Percentiles rank a stretch among this genome's conserved stretches.
Evolutionary conservation across 2,797 vertebrate genomes (phyloP).

Genomic region (Naso thynnoides): DNA sequence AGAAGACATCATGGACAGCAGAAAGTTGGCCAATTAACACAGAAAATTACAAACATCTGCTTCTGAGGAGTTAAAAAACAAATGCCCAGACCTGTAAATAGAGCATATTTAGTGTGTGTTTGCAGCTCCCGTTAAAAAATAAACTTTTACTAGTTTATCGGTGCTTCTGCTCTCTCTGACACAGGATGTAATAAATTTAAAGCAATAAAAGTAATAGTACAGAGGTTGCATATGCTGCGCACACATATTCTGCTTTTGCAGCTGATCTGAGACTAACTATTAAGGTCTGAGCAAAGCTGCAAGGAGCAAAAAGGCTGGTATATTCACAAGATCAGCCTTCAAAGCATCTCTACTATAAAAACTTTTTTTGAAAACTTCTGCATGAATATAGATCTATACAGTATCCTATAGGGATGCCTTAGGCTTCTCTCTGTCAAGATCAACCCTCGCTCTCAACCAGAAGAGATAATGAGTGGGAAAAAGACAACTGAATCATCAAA

Average conservation of each 20-base stretch:
- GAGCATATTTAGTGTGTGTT: conserved; percentile 2
- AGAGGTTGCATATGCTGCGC: neutral
- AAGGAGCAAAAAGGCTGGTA: conserved; percentile 2
- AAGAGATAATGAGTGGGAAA: conserved; percentile 21
- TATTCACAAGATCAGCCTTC: conserved; percentile 35
- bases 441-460: conserved; percentile 15
- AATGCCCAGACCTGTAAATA: conserved; percentile 29
- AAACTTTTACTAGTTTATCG: conserved; percentile 15
- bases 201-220: conserved; percentile 3
- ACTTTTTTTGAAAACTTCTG: conserved; percentile 38
- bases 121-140: conserved; percentile 15
- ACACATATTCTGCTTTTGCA: conserved; percentile 1
- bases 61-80: conserved; percentile 50
- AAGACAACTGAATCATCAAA: conserved; percentile 15
- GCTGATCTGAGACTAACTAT: conserved; percentile 35
- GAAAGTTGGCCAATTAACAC: conserved; percentile 65
- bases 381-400: conserved; percentile 32
- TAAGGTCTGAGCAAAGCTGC: conserved; percentile 31
- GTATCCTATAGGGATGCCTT: conserved; percentile 34
- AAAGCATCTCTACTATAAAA: conserved; percentile 43
- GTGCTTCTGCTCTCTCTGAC: conserved; percentile 12
- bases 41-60: conserved; percentile 68
- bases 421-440: conserved; percentile 41
- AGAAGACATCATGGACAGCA: conserved; percentile 45
- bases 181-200: conserved; percentile 7